Percentiles rank a stretch among this genome's conserved stretches.
Evolutionary conservation across 2,888 invertebrate genomes (phyloP).

Genomic region (Drosophila tripunctata): DNA sequence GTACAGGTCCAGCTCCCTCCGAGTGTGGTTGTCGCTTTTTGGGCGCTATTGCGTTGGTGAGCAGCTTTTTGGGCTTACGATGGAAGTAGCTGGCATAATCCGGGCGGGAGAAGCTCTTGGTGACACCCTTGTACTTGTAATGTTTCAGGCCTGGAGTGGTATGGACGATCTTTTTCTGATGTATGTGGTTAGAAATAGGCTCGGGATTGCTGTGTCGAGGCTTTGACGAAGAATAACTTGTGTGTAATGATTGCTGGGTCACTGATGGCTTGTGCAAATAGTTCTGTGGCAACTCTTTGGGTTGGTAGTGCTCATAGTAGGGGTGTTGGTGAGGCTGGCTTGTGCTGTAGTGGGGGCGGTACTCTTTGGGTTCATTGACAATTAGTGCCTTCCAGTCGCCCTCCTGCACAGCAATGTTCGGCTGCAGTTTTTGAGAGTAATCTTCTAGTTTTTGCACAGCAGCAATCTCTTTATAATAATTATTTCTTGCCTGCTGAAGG

Average conservation of each 20-base stretch:
- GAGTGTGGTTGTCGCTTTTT: slow-evolving; percentile 33
- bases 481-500: slow-evolving; percentile 70
- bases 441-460: slow-evolving; percentile 62
- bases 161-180: slow-evolving; percentile 81
- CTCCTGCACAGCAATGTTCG: slow-evolving; percentile 69
- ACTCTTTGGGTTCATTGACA: slow-evolving; percentile 67
- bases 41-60: slow-evolving; percentile 3
- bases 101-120: slow-evolving; percentile 62
- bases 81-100: slow-evolving; percentile 82
- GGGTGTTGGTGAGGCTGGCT: slow-evolving; percentile 47
- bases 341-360: slow-evolving; percentile 60
- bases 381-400: slow-evolving; percentile 82
- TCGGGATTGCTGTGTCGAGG: slow-evolving; percentile 72
- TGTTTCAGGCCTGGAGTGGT: slow-evolving; percentile 85
- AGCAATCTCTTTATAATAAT: slow-evolving; percentile 77
- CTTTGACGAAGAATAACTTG: slow-evolving; percentile 72
- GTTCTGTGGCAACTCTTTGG: slow-evolving; percentile 60
- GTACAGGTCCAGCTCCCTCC: slow-evolving; percentile 57
- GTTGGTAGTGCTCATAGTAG: slow-evolving; percentile 67
- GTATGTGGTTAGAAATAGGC: slow-evolving; percentile 68
- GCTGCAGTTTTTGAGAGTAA: slow-evolving; percentile 54
- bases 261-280: slow-evolving; percentile 56
- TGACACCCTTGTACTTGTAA: slow-evolving; percentile 76
- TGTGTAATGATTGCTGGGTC: slow-evolving; percentile 57
- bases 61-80: slow-evolving; percentile 75